These are phyloP conservation scores for Climacteris rufus DNA, from an alignment of 2,113 vertebrate genomes.

Conservation along the genomic window DNA sequence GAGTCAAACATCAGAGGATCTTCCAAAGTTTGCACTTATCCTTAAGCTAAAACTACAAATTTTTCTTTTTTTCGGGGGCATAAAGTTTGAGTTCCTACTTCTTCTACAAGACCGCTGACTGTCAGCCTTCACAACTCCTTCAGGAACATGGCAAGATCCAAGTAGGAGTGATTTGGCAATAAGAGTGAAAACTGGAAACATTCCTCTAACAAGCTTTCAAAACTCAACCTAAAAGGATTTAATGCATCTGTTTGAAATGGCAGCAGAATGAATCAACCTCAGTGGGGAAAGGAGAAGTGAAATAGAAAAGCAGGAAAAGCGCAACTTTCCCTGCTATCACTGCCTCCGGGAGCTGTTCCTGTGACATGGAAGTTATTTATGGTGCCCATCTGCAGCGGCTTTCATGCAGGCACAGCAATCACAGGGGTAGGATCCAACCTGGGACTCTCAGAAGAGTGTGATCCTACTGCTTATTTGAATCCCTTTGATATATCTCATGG, in stretches of 20 bases:
- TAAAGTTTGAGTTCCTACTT: not conserved
- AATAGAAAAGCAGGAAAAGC: not conserved
- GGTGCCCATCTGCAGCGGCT: not conserved
- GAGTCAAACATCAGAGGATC: not conserved
- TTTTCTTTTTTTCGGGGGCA: not conserved
- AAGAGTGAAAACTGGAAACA: not conserved
- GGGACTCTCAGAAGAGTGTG: not conserved
- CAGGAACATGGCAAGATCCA: not conserved
- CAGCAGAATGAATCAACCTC: not conserved
- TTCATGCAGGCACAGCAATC: not conserved
- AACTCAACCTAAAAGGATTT: not conserved
- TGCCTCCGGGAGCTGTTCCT: not conserved
- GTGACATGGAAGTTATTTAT: not conserved
- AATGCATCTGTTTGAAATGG: not conserved
- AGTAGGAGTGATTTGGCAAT: not conserved
- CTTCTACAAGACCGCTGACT: not conserved
- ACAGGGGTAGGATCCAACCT: not conserved
- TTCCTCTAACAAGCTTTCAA: not conserved
- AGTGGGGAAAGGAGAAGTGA: not conserved
- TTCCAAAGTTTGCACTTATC: not conserved
- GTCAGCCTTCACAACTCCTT: not conserved
- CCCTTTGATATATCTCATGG: not conserved
- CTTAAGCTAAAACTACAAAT: not conserved
- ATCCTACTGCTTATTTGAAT: not conserved
- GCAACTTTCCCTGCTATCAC: accelerated